These are phyloP conservation scores for Lydus trimaculatus DNA, from an alignment of 2,888 invertebrate genomes.

Conservation along the genomic window DNA sequence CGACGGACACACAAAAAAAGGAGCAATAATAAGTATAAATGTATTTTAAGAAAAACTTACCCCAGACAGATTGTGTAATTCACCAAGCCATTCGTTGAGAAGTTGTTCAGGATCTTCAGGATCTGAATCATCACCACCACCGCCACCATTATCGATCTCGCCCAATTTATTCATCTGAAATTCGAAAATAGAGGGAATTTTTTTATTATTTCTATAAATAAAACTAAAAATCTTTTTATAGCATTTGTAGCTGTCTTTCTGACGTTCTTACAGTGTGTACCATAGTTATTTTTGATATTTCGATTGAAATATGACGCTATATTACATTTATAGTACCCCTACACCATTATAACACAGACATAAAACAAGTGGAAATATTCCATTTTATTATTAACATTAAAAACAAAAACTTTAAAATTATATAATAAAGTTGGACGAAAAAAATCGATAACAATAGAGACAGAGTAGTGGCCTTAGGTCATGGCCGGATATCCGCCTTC, in stretches of 20 bases:
- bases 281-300: not conserved
- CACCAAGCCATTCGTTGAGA: conserved; percentile 81
- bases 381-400: not conserved
- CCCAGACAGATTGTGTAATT: conserved; percentile 76
- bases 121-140: conserved; percentile 68
- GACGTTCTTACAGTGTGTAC: no score
- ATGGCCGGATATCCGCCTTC: conserved; percentile 7
- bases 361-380: not conserved
- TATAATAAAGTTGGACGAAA: not conserved
- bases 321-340: not conserved
- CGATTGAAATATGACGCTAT: not conserved
- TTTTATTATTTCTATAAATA: not conserved
- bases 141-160: conserved; percentile 59
- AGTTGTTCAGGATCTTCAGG: conserved; percentile 78
- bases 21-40: not conserved
- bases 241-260: not conserved
- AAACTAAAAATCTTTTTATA: not conserved
- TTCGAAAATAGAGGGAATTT: not conserved
- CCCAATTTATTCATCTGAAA: conserved; percentile 64
- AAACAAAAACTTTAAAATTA: not conserved
- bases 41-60: conserved; percentile 64
- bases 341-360: not conserved
- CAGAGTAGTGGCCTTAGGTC: not conserved
- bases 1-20: not conserved
- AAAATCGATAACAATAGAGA: not conserved